These are phyloP conservation scores for Sinopyrophorus schimmeli DNA, from an alignment of 2,888 invertebrate species.

Conservation along the genomic window DNA sequence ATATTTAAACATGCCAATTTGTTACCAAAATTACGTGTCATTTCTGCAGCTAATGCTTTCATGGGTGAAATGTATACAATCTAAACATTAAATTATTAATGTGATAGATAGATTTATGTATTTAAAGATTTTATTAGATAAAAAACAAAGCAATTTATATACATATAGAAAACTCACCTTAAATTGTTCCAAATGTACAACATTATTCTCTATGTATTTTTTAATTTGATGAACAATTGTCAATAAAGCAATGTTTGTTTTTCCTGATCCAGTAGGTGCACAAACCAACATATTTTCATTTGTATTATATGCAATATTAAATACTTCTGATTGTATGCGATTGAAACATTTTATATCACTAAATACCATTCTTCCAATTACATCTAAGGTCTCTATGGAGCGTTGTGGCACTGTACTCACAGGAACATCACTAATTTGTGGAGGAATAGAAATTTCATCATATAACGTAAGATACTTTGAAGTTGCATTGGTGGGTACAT, in stretches of 20 bases:
- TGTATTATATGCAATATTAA: constrained; percentile 90
- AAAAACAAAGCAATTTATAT: constrained; percentile 2
- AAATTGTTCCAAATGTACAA: constrained; percentile 88
- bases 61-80: constrained; percentile 99
- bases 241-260: constrained; percentile 97
- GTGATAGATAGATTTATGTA: too few species aligned
- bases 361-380: constrained; percentile 89
- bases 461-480: constrained; percentile 73
- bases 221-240: constrained; percentile 89
- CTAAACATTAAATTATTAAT: constrained; percentile 59
- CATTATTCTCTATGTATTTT: constrained; percentile 77
- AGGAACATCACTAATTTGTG: constrained; percentile 63
- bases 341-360: constrained; percentile 85
- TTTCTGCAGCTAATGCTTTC: constrained; percentile 99
- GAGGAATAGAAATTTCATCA: constrained; percentile 86
- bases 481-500: constrained; percentile 75
- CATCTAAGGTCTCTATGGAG: constrained; percentile 54
- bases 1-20: constrained; percentile 79
- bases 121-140: constrained; percentile 8
- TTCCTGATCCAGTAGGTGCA: constrained; percentile 98
- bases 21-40: constrained; percentile 91
- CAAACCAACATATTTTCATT: constrained; percentile 97
- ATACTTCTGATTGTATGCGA: constrained; percentile 94
- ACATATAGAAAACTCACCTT: constrained; percentile 63
- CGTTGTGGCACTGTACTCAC: constrained; percentile 60